Base-by-base conservation (phyloP, 2,113 vertebrate species). In the Beaufortia kweichowensis region DNA sequence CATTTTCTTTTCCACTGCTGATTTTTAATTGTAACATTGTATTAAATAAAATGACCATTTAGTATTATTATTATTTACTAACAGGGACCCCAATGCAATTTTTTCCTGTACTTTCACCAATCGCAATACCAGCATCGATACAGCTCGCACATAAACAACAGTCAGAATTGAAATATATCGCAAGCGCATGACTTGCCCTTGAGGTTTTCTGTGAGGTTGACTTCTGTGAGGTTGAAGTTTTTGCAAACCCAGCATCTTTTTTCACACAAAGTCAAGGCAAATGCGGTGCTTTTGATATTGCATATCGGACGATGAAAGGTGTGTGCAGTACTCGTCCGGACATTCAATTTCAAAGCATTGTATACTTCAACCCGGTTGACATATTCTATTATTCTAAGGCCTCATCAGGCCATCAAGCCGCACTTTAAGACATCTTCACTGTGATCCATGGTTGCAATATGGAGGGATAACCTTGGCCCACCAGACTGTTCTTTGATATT, bases 291-390 rank as follows among this genome's bases (percentile, higher is more conserved):
- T 78, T 81, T 79, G 41, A 77, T 77, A 69, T 74, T 78, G 70
- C 50, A 81, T 65, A 80, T 81, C 57, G 9, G 55, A 56, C 68
- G 65, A 82, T 80, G 64, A 84, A 76, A 75, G 68, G 24, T 29
- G 26, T 69, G 81, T 23, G 75, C 26, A 15, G 62, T 61, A 82
- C 59, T 66, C 75, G 77, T 62, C 79, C 46, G 46, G 72, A 77
- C 80, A 82, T 86, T 81, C 84, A 79, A 76, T 84, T 84, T 84
- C 79, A 81, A 85, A 84, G 74, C 82, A 74, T 77, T 79, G 81
- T 80, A 83, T 83, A 81, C 71, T 83, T 84, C 85, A 83, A 79
- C 69, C 60, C 29, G 10, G 9, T 56, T 84, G 83, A 82, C 84
- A 82, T 72, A 78, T 84, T 84, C 78, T 81, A 78, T 84, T 86